Conservation (phyloP, 1,140 invertebrate species). For the Olivierus martensii region DNA sequence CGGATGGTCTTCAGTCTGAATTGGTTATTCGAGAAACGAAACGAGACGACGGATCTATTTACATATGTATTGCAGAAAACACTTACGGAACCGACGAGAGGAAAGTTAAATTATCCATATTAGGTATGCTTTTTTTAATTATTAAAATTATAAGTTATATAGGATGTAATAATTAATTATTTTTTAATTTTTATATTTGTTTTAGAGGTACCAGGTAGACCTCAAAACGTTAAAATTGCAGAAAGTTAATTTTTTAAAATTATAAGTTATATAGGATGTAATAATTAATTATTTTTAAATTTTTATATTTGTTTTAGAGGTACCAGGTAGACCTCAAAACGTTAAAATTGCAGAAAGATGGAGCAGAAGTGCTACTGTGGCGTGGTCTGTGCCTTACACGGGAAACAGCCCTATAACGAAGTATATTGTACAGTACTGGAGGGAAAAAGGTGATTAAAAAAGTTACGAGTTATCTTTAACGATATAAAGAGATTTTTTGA, state of each 20-base stretch:
- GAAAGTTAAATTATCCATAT: slow-evolving; percentile 75
- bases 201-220: slow-evolving; percentile 81
- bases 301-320: slow-evolving; percentile 44
- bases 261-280: not conserved
- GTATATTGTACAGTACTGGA: slow-evolving; percentile 86
- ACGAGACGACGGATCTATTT: slow-evolving; percentile 71
- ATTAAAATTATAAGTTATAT: not conserved
- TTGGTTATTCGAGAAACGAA: slow-evolving; percentile 74
- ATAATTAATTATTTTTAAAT: not conserved
- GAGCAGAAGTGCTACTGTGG: slow-evolving; percentile 72
- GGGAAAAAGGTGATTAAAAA: slow-evolving; percentile 51
- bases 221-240: slow-evolving; percentile 72
- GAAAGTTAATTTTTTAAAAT: slow-evolving; percentile 41
- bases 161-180: slow-evolving; percentile 8
- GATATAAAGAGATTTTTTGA: not conserved
- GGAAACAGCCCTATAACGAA: slow-evolving; percentile 83
- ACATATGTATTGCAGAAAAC: slow-evolving; percentile 76
- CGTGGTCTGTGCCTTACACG: slow-evolving; percentile 88
- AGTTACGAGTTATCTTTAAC: no score
- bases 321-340: slow-evolving; percentile 78
- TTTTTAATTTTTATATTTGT: not conserved
- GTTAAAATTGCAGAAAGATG: slow-evolving; percentile 81
- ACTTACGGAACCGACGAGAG: slow-evolving; percentile 78
- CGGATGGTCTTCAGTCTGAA: slow-evolving; percentile 20
- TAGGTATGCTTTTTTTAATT: slow-evolving; percentile 43